Conservation (phyloP, 1,140 invertebrate genomes). For the Lasaia peninsularis region DNA sequence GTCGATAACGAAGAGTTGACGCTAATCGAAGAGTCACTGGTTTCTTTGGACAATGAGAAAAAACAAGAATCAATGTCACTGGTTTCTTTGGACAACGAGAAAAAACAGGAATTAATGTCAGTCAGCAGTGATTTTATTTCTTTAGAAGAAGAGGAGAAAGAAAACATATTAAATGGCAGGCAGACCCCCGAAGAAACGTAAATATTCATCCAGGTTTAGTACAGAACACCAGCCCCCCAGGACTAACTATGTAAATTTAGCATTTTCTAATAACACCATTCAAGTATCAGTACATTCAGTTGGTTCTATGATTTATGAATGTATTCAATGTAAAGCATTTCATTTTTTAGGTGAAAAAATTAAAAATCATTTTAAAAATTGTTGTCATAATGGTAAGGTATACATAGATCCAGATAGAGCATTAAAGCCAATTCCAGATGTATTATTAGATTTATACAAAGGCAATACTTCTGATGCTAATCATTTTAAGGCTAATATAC, state of each 20-base stretch:
- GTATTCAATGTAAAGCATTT: conserved; percentile 28
- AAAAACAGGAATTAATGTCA: conserved; percentile 21
- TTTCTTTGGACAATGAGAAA: conserved; percentile 20
- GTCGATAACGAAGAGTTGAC: conserved; percentile 25
- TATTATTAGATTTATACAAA: conserved; percentile 37
- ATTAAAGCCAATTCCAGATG: conserved; percentile 31
- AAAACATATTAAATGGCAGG: conserved; percentile 29
- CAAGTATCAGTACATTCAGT: conserved; percentile 29
- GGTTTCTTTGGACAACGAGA: conserved; percentile 2
- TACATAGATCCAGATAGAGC: conserved; percentile 24
- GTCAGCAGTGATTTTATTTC: conserved; percentile 20
- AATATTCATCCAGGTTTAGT: conserved; percentile 33
- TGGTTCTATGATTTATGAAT: conserved; percentile 34
- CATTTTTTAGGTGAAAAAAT: conserved; percentile 33
- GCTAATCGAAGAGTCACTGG: conserved; percentile 22
- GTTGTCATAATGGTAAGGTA: conserved; percentile 36
- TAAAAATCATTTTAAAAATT: conserved; percentile 32
- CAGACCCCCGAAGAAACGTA: conserved; percentile 31
- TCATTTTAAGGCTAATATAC: conserved; percentile 30
- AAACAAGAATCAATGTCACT: conserved; percentile 21
- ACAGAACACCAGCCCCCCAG: conserved; percentile 28
- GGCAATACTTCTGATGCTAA: conserved; percentile 34
- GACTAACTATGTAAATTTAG: conserved; percentile 32
- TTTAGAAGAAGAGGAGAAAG: conserved; percentile 27
- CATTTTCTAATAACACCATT: conserved; percentile 31